phyloP scores from a whole-genome alignment of 2,797 vertebrate genomes.

The Dendrocincla fuliginosa region DNA sequence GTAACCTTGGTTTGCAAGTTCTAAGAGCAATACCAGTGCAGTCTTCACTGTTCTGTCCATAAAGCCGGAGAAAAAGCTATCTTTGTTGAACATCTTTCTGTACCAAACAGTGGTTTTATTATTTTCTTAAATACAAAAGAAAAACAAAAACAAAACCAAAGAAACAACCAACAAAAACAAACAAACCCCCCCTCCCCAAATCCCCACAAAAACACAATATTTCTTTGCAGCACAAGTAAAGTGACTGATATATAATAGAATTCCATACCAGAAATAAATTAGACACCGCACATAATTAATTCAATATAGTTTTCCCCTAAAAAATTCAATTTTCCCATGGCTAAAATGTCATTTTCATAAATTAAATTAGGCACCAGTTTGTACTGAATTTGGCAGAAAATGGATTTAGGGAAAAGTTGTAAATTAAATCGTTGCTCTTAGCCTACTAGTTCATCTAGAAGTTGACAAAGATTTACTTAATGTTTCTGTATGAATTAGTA shows the following conservation, averaged over 20 bases:
- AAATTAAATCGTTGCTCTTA: background rate
- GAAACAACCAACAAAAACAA: too few species aligned
- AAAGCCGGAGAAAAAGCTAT: background rate
- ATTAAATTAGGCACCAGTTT: background rate
- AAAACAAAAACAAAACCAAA: too few species aligned
- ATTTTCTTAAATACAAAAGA: background rate
- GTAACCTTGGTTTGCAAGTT: background rate
- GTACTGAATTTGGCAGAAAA: background rate
- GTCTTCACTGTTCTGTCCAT: background rate
- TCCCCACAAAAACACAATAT: rapidly evolving
- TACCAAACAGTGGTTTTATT: background rate
- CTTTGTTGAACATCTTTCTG: background rate
- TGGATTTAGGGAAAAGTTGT: background rate
- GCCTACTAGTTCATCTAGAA: background rate
- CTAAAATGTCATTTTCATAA: background rate
- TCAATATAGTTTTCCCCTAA: background rate
- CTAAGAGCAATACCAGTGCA: background rate
- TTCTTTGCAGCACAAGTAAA: background rate
- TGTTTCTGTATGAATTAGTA: background rate
- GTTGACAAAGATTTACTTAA: background rate
- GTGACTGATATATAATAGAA: background rate
- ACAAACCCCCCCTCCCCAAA: too few species aligned
- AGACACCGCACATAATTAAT: background rate
- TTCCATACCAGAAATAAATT: background rate
- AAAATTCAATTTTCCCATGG: background rate